phyloP scores from a whole-genome alignment of 2,888 invertebrate genomes.

The Leptogaster cylindrica region DNA sequence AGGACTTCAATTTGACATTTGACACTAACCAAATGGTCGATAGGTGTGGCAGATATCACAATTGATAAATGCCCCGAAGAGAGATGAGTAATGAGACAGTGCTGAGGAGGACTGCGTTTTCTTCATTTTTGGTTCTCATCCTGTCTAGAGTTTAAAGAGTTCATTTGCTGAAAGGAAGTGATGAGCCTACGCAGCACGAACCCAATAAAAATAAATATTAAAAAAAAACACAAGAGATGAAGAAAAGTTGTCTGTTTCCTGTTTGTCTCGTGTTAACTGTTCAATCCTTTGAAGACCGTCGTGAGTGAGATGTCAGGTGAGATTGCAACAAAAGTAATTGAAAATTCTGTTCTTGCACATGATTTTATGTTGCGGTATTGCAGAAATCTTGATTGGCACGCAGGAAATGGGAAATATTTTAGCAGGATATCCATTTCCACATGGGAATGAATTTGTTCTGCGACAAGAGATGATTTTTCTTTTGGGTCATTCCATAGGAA shows the following conservation, averaged over 20 bases:
- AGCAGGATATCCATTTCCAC: no score
- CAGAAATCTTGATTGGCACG: no score
- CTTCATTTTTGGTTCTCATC: constrained; percentile 23
- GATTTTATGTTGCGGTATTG: no score
- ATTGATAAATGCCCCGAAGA: constrained; percentile 51
- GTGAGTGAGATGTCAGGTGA: constrained; percentile 16
- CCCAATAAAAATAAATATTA: background rate
- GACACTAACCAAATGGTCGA: constrained; percentile 50
- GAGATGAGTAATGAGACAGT: constrained; percentile 52
- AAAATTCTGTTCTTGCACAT: no score
- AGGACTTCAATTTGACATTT: constrained; percentile 53
- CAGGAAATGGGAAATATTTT: no score
- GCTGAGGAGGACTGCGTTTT: constrained; percentile 8
- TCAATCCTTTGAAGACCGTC: constrained; percentile 28
- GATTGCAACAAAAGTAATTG: background rate
- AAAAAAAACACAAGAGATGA: background rate
- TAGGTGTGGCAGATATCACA: constrained; percentile 51
- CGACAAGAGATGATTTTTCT: no score
- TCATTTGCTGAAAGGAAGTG: constrained; percentile 32
- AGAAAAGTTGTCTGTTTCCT: no score
- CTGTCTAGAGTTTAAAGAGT: constrained; percentile 15
- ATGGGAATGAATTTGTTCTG: no score
- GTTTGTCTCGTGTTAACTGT: background rate
- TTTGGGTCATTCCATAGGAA: no score
- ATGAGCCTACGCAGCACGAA: constrained; percentile 17